Evolutionary conservation across 2,113 vertebrate species (phyloP).

Genomic region (Suricata suricatta): DNA sequence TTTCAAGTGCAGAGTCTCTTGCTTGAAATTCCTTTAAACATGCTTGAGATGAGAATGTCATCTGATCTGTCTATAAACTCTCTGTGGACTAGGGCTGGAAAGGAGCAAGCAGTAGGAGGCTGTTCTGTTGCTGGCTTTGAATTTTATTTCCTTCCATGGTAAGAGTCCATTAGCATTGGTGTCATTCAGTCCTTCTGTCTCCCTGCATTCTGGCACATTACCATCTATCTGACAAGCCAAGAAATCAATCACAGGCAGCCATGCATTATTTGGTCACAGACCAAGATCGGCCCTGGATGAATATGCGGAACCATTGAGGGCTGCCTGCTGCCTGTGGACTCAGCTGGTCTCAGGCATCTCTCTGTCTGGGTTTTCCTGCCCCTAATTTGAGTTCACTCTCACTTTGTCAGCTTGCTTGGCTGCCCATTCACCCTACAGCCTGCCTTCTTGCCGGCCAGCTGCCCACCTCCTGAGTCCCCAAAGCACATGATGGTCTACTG

Average conservation of each 20-base stretch:
- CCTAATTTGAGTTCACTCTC: not conserved
- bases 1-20: not conserved
- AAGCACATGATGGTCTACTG: not conserved
- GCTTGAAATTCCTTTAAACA: not conserved
- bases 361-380: not conserved
- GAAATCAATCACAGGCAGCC: not conserved
- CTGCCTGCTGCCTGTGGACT: not conserved
- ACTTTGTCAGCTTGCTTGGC: not conserved
- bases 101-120: not conserved
- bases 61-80: not conserved
- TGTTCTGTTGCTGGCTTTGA: not conserved
- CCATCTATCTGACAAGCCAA: not conserved
- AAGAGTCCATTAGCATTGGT: not conserved
- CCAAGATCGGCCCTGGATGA: not conserved
- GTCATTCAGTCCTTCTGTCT: not conserved
- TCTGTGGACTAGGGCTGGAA: not conserved
- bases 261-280: not conserved
- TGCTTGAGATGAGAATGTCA: not conserved
- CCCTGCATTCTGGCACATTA: not conserved
- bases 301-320: accelerated
- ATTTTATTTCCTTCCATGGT: not conserved
- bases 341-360: not conserved
- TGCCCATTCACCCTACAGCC: not conserved
- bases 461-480: too few species aligned
- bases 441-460: not conserved